Conservation (phyloP, 2,113 vertebrate species). For the Aspidoscelis tigris region DNA sequence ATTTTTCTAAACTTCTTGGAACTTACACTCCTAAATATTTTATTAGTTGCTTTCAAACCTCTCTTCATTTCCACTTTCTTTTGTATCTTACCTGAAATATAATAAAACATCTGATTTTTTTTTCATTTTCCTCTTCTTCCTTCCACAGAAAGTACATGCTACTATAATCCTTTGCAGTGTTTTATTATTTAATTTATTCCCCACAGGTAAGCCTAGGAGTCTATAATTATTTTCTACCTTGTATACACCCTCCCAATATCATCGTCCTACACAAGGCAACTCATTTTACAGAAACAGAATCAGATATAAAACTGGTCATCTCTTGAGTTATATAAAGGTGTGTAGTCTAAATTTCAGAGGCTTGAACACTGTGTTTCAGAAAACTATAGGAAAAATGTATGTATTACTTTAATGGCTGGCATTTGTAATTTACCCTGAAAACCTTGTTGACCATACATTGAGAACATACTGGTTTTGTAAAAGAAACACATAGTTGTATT, state of each 20-base stretch:
- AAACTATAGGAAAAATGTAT: not conserved
- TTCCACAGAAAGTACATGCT: not conserved
- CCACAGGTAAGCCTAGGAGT: not conserved
- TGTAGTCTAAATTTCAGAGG: not conserved
- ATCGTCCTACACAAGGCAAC: too few species aligned
- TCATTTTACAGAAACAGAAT: not conserved
- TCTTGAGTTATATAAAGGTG: not conserved
- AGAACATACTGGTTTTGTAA: slow-evolving; percentile 50
- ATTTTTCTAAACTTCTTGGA: too few species aligned
- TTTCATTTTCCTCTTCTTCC: too few species aligned
- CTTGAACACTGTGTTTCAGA: not conserved
- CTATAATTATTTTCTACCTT: too few species aligned
- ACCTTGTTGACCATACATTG: slow-evolving; percentile 18
- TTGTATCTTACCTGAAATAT: too few species aligned
- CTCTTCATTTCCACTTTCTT: too few species aligned
- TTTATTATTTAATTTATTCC: not conserved
- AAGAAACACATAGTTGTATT: slow-evolving; percentile 8
- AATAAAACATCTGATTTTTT: too few species aligned
- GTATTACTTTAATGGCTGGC: slow-evolving; percentile 10
- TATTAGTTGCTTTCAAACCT: too few species aligned
- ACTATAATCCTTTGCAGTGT: not conserved
- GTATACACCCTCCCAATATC: too few species aligned
- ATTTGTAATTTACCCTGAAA: slow-evolving; percentile 37
- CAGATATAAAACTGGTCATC: not conserved
- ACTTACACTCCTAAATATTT: too few species aligned